Evolutionary conservation across 2,888 invertebrate species (phyloP), one percentile per base, ranked within the genome.

Genomic region (Sphaeridia pumilis): DNA sequence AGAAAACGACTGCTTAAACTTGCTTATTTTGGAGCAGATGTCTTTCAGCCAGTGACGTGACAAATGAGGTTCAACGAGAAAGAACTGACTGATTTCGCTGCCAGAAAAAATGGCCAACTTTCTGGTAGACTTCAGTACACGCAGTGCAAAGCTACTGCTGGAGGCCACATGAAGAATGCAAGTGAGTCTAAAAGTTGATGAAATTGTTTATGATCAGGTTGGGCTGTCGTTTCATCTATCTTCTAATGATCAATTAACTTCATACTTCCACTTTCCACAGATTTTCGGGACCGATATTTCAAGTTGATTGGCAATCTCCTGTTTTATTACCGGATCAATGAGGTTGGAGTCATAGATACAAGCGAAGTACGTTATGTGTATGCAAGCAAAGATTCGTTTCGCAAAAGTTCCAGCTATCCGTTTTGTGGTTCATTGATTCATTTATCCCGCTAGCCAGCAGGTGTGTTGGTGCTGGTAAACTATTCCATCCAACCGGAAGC

Each of bases 241-340:
- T n/a, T n/a, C n/a, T n/a, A n/a, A n/a, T 41, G 20, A 41, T 41
- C 17, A 20, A 14, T 12, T 41, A 41, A 17, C 7, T 41, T 10
- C n/a, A 41, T 14, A 41, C 17, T 12, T 41, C n/a, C n/a, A n/a
- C n/a, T n/a, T n/a, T n/a, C n/a, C n/a, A 56, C 72, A 82, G 82
- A 76, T 44, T 84, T 80, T 68, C 84, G 84, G 70, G 84, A 84
- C 68, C 75, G 83, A 68, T 83, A 82, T 77, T 86, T 85, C 70
- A 82, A 83, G 66, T 70, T 86, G 52, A 76, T 80, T 60, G 78
- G 78, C 64, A 86, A 86, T 70, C 75, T 84, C 66, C 71, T 86
- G 47, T 86, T 83, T 71, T 85, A 84, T 69, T 84, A 82, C 70
- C 79, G 83, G 68, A 76, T 84, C 58, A 82, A 78, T 70, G 78